Evolutionary conservation across 2,888 invertebrate genomes (phyloP).

Genomic region (Chaetoderma sp.): DNA sequence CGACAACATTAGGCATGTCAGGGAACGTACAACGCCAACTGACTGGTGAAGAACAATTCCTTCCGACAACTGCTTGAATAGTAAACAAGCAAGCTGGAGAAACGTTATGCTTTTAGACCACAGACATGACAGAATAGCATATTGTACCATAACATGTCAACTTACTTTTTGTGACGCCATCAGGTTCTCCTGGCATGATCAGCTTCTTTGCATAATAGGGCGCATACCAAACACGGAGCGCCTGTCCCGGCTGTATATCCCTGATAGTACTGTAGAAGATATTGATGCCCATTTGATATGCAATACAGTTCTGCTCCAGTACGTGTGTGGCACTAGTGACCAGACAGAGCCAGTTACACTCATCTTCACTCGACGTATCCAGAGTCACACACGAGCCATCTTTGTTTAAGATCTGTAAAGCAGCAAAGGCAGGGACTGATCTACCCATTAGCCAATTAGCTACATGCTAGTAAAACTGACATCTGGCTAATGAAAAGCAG

Average conservation of each 20-base stretch:
- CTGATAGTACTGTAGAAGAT: constrained; percentile 61
- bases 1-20: too few species aligned
- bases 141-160: not conserved
- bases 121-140: not conserved
- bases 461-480: too few species aligned
- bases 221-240: constrained; percentile 75
- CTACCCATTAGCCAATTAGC: too few species aligned
- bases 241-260: constrained; percentile 71
- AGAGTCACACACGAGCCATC: constrained; percentile 71
- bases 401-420: constrained; percentile 70
- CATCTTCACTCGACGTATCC: constrained; percentile 74
- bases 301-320: constrained; percentile 74
- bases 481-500: too few species aligned
- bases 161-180: constrained; percentile 56
- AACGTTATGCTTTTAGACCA: not conserved
- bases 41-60: too few species aligned
- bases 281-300: constrained; percentile 73
- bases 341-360: constrained; percentile 77
- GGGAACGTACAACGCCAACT: too few species aligned
- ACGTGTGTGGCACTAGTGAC: constrained; percentile 71
- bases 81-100: not conserved
- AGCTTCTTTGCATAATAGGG: constrained; percentile 74
- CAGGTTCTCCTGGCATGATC: constrained; percentile 61
- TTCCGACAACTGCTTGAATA: too few species aligned
- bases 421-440: not conserved